These are phyloP conservation scores for Oriolus oriolus DNA, from an alignment of 2,113 vertebrate genomes.

Conservation along the genomic window DNA sequence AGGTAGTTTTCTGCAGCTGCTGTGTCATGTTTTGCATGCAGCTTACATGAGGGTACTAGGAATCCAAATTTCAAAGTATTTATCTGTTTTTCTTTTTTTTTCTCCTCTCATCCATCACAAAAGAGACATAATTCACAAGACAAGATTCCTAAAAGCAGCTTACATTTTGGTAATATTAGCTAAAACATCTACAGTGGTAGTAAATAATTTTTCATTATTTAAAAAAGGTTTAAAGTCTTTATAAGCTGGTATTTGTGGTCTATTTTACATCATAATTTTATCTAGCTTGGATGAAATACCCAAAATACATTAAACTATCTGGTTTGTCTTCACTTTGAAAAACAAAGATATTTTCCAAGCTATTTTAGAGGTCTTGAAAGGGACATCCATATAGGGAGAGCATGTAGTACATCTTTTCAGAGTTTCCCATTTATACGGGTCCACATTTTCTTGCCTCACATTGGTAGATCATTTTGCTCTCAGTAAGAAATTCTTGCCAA, in stretches of 20 bases:
- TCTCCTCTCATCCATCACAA: background rate
- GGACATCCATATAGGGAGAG: background rate
- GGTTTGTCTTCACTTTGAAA: background rate
- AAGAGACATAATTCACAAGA: background rate
- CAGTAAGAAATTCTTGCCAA: background rate
- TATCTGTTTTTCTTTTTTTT: background rate
- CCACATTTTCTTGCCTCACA: background rate
- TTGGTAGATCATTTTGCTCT: background rate
- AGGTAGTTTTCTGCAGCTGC: background rate
- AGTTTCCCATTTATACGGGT: background rate
- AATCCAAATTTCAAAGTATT: constrained; percentile 14
- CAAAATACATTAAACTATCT: background rate
- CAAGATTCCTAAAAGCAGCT: constrained; percentile 33
- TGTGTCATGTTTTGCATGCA: background rate
- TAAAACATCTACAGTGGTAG: background rate
- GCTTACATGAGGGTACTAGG: background rate
- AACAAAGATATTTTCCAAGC: background rate
- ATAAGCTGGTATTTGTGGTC: background rate
- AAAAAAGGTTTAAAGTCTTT: background rate
- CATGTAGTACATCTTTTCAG: background rate
- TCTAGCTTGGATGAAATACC: background rate
- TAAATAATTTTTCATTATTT: background rate
- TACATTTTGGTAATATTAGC: constrained; percentile 28
- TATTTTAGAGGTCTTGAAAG: background rate
- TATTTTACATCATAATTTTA: background rate